Conservation (phyloP, 2,797 vertebrate genomes). For the Galago senegalensis region DNA sequence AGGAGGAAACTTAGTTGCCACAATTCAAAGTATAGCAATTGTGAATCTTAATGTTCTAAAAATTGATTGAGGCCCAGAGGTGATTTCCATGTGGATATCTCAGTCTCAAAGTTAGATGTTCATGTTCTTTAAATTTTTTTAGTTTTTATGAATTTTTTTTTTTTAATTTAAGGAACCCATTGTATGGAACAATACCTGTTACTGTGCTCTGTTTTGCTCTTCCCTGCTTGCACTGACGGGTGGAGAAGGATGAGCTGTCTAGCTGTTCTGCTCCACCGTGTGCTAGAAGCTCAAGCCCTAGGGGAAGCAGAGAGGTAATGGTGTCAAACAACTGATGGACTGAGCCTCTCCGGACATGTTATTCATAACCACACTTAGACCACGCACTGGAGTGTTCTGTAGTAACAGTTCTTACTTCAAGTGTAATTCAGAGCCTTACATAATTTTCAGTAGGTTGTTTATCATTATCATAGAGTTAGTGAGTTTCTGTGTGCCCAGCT, state of each 20-base stretch:
- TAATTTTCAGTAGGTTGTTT: not conserved
- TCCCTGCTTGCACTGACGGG: not conserved
- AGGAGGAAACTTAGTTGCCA: not conserved
- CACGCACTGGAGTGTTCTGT: not conserved
- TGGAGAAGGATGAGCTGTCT: not conserved
- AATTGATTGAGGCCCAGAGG: not conserved
- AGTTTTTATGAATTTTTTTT: not conserved
- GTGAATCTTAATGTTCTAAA: not conserved
- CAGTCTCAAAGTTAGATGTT: not conserved
- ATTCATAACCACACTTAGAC: not conserved
- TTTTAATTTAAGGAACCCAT: not conserved
- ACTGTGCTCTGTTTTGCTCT: not conserved
- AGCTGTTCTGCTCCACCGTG: accelerated
- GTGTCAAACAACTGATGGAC: not conserved
- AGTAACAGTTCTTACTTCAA: not conserved
- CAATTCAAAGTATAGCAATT: not conserved
- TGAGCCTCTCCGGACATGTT: not conserved
- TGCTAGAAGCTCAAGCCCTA: not conserved
- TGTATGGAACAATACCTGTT: not conserved
- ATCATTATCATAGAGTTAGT: not conserved
- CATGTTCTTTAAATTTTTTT: not conserved
- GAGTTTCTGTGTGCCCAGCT: not conserved
- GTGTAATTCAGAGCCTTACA: not conserved
- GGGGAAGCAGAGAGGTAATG: not conserved
- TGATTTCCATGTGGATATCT: not conserved